A percentile compares a stretch with the other conserved stretches of the same genome.
These are phyloP conservation scores for Dynastes tityus DNA, from an alignment of 2,888 invertebrate species.

Conservation along the genomic window DNA sequence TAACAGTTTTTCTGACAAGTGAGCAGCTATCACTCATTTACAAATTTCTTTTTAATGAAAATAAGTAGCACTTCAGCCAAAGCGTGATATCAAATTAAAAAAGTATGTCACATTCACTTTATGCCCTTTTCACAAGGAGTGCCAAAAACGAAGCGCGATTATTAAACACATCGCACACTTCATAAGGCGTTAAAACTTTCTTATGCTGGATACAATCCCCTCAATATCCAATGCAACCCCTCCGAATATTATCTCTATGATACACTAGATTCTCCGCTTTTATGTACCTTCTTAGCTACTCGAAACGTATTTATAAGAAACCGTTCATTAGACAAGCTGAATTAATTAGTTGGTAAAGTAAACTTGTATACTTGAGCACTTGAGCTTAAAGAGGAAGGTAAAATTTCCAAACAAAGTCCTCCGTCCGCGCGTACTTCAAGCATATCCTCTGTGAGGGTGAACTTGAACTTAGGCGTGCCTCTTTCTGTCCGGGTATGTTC, in stretches of 20 bases:
- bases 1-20: too few species aligned
- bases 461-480: slow-evolving; percentile 3
- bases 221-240: not conserved
- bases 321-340: slow-evolving; percentile 45
- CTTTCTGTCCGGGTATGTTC: not conserved
- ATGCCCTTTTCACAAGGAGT: too few species aligned
- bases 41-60: too few species aligned
- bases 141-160: too few species aligned
- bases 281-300: not conserved
- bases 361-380: slow-evolving; percentile 49
- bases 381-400: slow-evolving; percentile 55
- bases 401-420: slow-evolving; percentile 56
- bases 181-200: not conserved
- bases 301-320: slow-evolving; percentile 13
- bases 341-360: slow-evolving; percentile 50
- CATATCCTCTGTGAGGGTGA: slow-evolving; percentile 46
- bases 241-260: not conserved
- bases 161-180: not conserved
- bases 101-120: too few species aligned
- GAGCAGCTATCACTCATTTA: too few species aligned
- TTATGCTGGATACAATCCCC: not conserved
- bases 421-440: slow-evolving; percentile 44
- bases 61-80: too few species aligned
- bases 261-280: not conserved
- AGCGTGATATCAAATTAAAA: too few species aligned